Evolutionary conservation across 2,888 invertebrate species (phyloP).

Genomic region (Hyles lineata): DNA sequence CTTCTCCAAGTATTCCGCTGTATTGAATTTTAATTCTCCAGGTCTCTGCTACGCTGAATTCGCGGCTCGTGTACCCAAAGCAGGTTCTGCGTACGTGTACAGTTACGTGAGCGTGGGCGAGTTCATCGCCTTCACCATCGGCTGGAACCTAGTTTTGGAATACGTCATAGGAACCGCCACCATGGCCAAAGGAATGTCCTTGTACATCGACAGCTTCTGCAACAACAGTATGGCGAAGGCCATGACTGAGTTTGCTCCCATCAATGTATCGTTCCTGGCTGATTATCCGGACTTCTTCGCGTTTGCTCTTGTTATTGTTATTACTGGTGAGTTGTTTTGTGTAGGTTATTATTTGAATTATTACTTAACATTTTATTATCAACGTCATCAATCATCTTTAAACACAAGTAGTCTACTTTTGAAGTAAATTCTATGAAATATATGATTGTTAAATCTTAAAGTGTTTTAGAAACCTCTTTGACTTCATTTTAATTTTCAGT

Average conservation of each 20-base stretch:
- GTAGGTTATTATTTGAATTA: neutral
- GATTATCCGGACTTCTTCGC: slow-evolving; percentile 92
- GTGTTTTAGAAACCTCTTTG: too few species aligned
- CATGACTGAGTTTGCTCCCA: slow-evolving; percentile 87
- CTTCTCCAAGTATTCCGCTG: neutral
- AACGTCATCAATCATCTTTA: too few species aligned
- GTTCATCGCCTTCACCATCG: slow-evolving; percentile 95
- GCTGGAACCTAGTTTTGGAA: slow-evolving; percentile 97
- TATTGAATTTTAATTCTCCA: slow-evolving; percentile 52
- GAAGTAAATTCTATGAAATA: too few species aligned
- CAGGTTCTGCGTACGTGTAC: slow-evolving; percentile 96
- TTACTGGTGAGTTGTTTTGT: slow-evolving; percentile 85
- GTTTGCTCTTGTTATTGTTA: slow-evolving; percentile 87
- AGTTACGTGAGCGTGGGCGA: slow-evolving; percentile 96
- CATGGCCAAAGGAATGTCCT: slow-evolving; percentile 91
- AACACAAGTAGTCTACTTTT: too few species aligned
- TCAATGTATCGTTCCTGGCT: slow-evolving; percentile 87
- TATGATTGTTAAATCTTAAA: too few species aligned
- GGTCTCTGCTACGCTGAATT: slow-evolving; percentile 96
- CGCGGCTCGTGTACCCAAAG: slow-evolving; percentile 93
- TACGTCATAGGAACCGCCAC: slow-evolving; percentile 94
- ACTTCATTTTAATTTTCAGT: slow-evolving; percentile 56
- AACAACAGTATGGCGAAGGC: slow-evolving; percentile 88
- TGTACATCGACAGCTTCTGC: slow-evolving; percentile 90
- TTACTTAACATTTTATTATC: neutral